phyloP scores from a whole-genome alignment of 2,797 vertebrate species.

The Ammospiza maritima region DNA sequence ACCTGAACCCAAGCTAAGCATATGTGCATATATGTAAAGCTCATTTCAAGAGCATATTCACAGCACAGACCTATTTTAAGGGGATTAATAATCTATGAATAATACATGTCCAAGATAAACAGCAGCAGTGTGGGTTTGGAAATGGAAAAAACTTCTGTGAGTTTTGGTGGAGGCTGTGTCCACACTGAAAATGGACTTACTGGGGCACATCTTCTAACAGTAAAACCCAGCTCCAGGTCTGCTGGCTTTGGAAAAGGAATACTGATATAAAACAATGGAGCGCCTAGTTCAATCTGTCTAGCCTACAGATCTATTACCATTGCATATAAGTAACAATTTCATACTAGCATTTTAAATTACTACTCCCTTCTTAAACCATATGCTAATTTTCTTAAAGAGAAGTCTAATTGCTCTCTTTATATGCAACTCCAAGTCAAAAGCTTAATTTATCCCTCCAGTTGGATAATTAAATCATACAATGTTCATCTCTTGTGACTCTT shows the following conservation, averaged over 20 bases:
- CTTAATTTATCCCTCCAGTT: constrained; percentile 42
- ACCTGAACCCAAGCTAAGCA: background rate
- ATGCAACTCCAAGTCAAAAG: constrained; percentile 48
- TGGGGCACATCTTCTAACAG: background rate
- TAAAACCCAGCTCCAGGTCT: background rate
- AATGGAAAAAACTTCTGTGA: background rate
- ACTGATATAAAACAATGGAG: background rate
- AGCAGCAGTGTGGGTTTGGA: background rate
- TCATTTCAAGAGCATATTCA: constrained; percentile 47
- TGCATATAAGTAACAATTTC: background rate
- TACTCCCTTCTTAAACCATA: constrained; percentile 4
- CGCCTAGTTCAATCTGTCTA: background rate
- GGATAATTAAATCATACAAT: constrained; percentile 35
- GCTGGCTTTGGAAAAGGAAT: background rate
- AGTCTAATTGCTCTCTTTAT: constrained; percentile 43
- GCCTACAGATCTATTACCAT: background rate
- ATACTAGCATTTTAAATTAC: constrained; percentile 3
- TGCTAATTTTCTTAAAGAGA: constrained; percentile 53
- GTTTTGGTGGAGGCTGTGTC: background rate
- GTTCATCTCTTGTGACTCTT: constrained; percentile 18
- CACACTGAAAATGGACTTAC: background rate
- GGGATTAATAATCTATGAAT: constrained; percentile 64
- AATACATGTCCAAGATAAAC: constrained; percentile 6
- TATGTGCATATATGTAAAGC: background rate
- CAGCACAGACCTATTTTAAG: constrained; percentile 44